Conservation (phyloP, 2,113 vertebrate species). For the Myiopsitta monachus region DNA sequence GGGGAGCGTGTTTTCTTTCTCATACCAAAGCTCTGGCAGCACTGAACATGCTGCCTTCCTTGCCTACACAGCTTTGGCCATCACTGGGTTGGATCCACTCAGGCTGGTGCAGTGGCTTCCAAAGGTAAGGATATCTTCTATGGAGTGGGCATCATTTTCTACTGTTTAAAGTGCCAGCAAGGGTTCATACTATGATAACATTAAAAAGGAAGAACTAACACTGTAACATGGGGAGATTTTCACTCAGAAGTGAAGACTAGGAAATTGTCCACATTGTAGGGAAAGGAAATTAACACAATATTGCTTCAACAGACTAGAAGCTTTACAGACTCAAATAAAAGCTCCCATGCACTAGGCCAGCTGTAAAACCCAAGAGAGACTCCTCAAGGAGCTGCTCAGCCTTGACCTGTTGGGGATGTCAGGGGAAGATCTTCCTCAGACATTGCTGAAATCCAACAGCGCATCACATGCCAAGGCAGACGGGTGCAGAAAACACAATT, state of each 20-base stretch:
- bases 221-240: not conserved
- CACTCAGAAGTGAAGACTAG: not conserved
- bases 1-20: not conserved
- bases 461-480: not conserved
- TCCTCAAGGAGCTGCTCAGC: not conserved
- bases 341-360: not conserved
- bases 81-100: not conserved
- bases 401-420: not conserved
- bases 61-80: not conserved
- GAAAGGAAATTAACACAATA: not conserved
- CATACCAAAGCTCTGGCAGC: not conserved
- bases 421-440: not conserved
- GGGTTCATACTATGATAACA: not conserved
- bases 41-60: not conserved
- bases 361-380: not conserved
- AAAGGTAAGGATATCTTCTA: not conserved
- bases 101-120: not conserved
- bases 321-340: not conserved
- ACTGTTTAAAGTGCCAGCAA: not conserved
- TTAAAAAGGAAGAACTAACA: not conserved
- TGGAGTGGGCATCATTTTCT: not conserved
- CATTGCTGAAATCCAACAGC: not conserved
- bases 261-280: not conserved
- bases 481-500: not conserved
- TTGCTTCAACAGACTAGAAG: not conserved